Conservation (phyloP, 2,888 invertebrate genomes). For the Petrophora chlorosata region DNA sequence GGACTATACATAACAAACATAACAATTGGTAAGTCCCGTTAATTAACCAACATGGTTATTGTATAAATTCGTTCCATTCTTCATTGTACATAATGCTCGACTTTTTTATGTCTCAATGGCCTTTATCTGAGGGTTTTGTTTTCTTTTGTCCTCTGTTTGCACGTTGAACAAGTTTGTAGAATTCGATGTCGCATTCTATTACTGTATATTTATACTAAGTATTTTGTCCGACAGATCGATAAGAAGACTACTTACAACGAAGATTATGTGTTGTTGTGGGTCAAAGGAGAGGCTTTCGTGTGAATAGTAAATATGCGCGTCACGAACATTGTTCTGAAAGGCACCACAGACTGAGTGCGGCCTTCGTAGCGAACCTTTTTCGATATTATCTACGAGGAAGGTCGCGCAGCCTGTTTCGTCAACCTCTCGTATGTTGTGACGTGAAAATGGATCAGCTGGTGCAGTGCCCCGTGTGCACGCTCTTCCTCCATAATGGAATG, state of each 20-base stretch:
- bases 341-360: slow-evolving; percentile 59
- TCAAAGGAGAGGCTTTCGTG: slow-evolving; percentile 59
- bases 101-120: slow-evolving; percentile 82
- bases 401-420: slow-evolving; percentile 8
- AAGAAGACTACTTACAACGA: slow-evolving; percentile 69
- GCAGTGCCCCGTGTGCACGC: slow-evolving; percentile 93
- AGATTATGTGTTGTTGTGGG: slow-evolving; percentile 71
- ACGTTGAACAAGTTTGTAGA: slow-evolving; percentile 69
- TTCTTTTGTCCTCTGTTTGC: slow-evolving; percentile 79
- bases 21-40: slow-evolving; percentile 61
- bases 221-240: slow-evolving; percentile 81
- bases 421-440: slow-evolving; percentile 29
- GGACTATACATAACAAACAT: slow-evolving; percentile 70
- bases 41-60: slow-evolving; percentile 43
- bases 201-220: slow-evolving; percentile 63
- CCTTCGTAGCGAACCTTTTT: slow-evolving; percentile 54
- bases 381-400: slow-evolving; percentile 38
- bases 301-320: slow-evolving; percentile 74
- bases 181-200: slow-evolving; percentile 56
- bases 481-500: slow-evolving; percentile 92
- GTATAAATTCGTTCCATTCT: slow-evolving; percentile 53
- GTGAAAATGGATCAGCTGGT: slow-evolving; percentile 75
- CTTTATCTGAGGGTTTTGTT: slow-evolving; percentile 81
- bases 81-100: slow-evolving; percentile 65
- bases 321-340: slow-evolving; percentile 65